A percentile compares a stretch with the other conserved stretches of the same genome.
phyloP scores from a whole-genome alignment of 2,113 vertebrate species.

The Limnothrissa miodon region DNA sequence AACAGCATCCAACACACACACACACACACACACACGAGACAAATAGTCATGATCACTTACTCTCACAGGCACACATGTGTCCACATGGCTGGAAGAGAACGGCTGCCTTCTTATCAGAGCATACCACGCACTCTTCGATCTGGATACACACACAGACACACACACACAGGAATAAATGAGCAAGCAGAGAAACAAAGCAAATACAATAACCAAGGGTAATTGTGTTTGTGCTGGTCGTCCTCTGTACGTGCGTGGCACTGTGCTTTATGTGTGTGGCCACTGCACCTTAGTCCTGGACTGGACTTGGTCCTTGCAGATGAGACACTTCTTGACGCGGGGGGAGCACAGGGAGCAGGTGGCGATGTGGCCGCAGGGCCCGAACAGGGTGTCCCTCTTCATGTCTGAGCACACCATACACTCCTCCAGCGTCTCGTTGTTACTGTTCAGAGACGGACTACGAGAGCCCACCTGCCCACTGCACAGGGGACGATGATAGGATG shows the following conservation, averaged over 20 bases:
- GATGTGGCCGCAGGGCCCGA: constrained; percentile 98
- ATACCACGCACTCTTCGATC: constrained; percentile 99
- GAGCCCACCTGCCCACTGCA: constrained; percentile 92
- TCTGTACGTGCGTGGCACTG: neutral
- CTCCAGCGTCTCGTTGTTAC: constrained; percentile 94
- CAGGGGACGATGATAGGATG: too few relatives aligned
- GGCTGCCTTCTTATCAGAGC: constrained; percentile 98
- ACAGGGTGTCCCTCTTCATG: constrained; percentile 97
- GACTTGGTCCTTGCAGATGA: constrained; percentile 98
- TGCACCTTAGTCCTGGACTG: constrained; percentile 97
- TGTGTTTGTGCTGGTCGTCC: too few relatives aligned
- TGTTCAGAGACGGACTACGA: constrained; percentile 93
- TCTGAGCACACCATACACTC: constrained; percentile 99
- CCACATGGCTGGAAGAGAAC: constrained; percentile 98
- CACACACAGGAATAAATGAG: neutral
- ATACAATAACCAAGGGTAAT: too few relatives aligned
- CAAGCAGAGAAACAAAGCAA: neutral
- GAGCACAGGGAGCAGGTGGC: constrained; percentile 99
- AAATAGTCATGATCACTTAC: constrained; percentile 76
- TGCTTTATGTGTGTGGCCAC: neutral
- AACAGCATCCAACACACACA: neutral
- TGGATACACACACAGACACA: constrained; percentile 50
- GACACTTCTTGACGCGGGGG: constrained; percentile 97
- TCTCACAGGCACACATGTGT: constrained; percentile 99
- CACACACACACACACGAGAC: neutral